Conservation (phyloP, 2,888 invertebrate genomes). For the Drosophila fungiperda region DNA sequence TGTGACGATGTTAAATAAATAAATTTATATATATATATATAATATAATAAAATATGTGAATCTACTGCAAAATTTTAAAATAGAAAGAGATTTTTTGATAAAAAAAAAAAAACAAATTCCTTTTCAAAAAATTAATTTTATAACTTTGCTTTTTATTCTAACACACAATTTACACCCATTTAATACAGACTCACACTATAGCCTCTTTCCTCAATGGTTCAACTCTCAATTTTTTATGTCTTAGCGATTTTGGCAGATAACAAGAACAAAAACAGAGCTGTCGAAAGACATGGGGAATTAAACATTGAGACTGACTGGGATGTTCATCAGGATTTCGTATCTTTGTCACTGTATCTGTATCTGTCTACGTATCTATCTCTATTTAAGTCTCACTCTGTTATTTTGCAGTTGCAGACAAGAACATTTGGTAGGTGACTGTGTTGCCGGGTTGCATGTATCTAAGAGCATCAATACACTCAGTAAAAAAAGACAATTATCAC, state of each 20-base stretch:
- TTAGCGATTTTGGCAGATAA: background rate
- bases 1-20: too few species aligned
- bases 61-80: background rate
- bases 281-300: background rate
- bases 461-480: background rate
- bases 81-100: background rate
- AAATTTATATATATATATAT: too few species aligned
- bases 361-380: background rate
- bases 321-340: background rate
- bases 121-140: background rate
- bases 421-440: background rate
- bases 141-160: background rate
- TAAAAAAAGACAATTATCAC: background rate
- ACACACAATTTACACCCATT: background rate
- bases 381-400: background rate
- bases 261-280: background rate
- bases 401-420: slow-evolving; percentile 1
- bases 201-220: background rate
- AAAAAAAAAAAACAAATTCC: background rate
- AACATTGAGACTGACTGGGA: background rate
- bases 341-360: background rate
- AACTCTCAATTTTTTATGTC: background rate
- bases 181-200: background rate
- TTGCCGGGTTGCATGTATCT: slow-evolving; percentile 2
- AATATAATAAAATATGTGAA: background rate